Percentiles rank a stretch among this genome's conserved stretches.
Conservation (phyloP, 1,140 invertebrate species). For the Drosophila erecta region DNA sequence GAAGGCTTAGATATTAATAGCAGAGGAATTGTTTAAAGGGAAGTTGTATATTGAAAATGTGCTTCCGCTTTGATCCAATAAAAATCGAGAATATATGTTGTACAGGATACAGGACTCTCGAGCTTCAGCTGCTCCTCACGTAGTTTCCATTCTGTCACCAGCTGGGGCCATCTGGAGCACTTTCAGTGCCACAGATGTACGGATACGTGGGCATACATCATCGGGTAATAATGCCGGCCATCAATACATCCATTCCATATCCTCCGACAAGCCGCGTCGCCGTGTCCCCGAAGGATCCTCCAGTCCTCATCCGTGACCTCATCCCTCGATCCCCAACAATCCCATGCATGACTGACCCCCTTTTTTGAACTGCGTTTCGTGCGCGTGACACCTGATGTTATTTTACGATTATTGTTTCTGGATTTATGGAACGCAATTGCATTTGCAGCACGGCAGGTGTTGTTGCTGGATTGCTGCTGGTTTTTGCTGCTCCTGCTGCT, state of each 20-base stretch:
- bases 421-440: conserved; percentile 80
- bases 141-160: conserved; percentile 17
- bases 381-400: conserved; percentile 82
- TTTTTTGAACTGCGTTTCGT: conserved; percentile 47
- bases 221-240: conserved; percentile 20
- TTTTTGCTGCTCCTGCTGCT: conserved; percentile 1
- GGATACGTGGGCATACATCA: conserved; percentile 34
- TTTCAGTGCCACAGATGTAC: conserved; percentile 25
- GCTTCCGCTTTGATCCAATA: no score
- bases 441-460: conserved; percentile 64
- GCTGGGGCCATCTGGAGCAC: conserved; percentile 22
- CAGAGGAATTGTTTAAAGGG: no score
- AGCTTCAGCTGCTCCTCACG: conserved; percentile 11
- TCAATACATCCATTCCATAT: conserved; percentile 26
- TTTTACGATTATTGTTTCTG: conserved; percentile 82
- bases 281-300: conserved; percentile 18
- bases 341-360: conserved; percentile 22
- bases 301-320: conserved; percentile 1
- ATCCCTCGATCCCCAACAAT: not conserved
- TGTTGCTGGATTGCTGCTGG: conserved; percentile 19
- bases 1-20: no score
- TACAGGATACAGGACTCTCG: not conserved
- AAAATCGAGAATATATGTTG: not conserved
- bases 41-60: no score
- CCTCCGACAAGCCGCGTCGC: conserved; percentile 2